phyloP scores from a whole-genome alignment of 1,140 invertebrate genomes.

The Brachystomella parvula region DNA sequence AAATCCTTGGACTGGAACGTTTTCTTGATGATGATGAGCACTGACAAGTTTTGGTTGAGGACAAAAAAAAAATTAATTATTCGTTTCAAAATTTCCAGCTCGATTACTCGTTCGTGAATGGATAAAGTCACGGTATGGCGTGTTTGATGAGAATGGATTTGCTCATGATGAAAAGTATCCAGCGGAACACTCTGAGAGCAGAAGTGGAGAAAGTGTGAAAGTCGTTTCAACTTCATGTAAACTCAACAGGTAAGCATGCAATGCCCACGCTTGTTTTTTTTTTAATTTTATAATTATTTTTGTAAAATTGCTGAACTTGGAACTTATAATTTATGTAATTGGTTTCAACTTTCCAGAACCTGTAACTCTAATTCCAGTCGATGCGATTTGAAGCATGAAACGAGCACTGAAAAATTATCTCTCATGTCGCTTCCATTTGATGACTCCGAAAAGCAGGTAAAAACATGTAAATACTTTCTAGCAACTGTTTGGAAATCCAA shows the following conservation, averaged over 20 bases:
- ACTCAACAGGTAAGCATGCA: conserved; percentile 31
- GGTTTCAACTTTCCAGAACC: conserved; percentile 4
- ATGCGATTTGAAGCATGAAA: not conserved
- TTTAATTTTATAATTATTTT: too few relatives aligned
- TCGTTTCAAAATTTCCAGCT: conserved; percentile 40
- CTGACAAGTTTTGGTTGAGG: not conserved
- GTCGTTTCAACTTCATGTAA: conserved; percentile 31
- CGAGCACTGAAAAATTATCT: not conserved
- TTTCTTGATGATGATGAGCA: not conserved
- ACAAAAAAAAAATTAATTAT: conserved; percentile 18
- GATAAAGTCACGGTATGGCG: conserved; percentile 60
- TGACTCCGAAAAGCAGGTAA: not conserved
- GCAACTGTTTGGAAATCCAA: too few relatives aligned
- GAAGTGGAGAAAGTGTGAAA: conserved; percentile 30
- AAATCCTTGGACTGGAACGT: not conserved
- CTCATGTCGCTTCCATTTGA: conserved; percentile 8
- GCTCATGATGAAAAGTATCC: conserved; percentile 53
- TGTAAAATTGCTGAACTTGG: too few relatives aligned
- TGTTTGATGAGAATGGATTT: conserved; percentile 60
- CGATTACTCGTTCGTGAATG: conserved; percentile 54
- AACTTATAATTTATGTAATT: too few relatives aligned
- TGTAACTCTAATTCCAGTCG: not conserved
- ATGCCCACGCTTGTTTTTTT: too few relatives aligned
- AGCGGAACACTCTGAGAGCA: conserved; percentile 31
- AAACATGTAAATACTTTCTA: too few relatives aligned